Evolutionary conservation across 2,888 invertebrate genomes (phyloP).

Genomic region (Agapostemon virescens): DNA sequence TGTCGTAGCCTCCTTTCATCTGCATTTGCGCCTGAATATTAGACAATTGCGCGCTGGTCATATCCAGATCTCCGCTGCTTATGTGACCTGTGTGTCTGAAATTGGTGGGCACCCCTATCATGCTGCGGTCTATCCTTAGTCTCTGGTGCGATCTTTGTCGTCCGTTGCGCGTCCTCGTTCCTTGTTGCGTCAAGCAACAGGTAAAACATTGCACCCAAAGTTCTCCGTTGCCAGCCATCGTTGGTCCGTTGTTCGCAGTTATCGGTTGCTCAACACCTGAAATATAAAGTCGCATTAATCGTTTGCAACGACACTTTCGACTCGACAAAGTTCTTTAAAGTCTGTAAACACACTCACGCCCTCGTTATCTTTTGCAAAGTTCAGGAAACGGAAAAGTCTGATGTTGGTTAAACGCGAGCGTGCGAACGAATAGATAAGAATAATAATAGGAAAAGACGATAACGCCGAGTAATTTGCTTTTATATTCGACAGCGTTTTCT

Average conservation of each 20-base stretch:
- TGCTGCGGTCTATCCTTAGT: conserved; percentile 92
- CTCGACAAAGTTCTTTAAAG: background rate
- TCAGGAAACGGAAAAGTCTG: background rate
- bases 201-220: conserved; percentile 96
- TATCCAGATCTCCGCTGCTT: conserved; percentile 93
- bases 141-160: conserved; percentile 82
- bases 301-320: background rate
- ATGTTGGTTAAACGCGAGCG: background rate
- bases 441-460: background rate
- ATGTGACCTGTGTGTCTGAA: conserved; percentile 97
- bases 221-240: conserved; percentile 88
- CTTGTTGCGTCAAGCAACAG: conserved; percentile 92
- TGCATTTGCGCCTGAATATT: conserved; percentile 97
- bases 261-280: conserved; percentile 9
- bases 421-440: too few relatives aligned
- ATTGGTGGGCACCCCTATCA: conserved; percentile 97
- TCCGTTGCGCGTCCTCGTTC: conserved; percentile 84
- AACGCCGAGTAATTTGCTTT: background rate
- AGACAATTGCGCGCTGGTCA: conserved; percentile 90
- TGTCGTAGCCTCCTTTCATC: conserved; percentile 96
- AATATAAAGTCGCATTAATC: conserved; percentile 4
- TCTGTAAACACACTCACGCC: background rate
- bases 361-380: background rate
- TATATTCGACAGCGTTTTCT: background rate
- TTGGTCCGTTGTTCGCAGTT: background rate